Conservation (phyloP, 2,888 invertebrate species). For the Lithodes maja region DNA sequence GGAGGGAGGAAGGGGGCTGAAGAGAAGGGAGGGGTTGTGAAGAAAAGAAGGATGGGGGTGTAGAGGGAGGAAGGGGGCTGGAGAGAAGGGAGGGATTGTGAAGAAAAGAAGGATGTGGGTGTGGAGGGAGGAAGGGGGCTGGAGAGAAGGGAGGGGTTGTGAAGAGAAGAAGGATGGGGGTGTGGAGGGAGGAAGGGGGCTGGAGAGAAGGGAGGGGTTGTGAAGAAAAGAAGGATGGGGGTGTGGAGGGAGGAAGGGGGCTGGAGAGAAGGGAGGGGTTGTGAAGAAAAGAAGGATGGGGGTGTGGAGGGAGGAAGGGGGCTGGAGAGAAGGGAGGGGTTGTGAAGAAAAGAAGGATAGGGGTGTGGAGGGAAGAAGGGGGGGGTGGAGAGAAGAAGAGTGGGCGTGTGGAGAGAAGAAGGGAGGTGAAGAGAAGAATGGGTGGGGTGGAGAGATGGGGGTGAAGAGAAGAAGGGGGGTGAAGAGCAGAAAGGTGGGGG, state of each 20-base stretch:
- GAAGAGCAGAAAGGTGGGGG: not conserved
- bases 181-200: not conserved
- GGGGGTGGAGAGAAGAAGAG: not conserved
- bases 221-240: not conserved
- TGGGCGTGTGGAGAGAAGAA: slow-evolving; percentile 9
- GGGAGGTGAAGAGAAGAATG: slow-evolving; percentile 16
- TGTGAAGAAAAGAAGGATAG: not conserved
- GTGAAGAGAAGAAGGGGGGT: not conserved
- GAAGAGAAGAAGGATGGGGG: not conserved
- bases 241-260: not conserved
- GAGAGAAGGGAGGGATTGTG: too few relatives aligned
- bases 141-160: not conserved
- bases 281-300: not conserved
- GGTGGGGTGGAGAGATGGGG: not conserved
- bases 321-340: not conserved
- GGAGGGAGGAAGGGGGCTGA: too few relatives aligned
- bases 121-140: not conserved
- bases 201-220: too few relatives aligned
- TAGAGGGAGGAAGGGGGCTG: too few relatives aligned
- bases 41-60: too few relatives aligned
- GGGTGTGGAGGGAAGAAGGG: not conserved
- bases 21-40: too few relatives aligned
- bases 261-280: too few relatives aligned
- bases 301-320: not conserved
- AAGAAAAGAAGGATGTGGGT: not conserved